Base-by-base conservation (phyloP, 37 sponge, comb jelly and placozoan genomes). In the Crambe crambe region DNA sequence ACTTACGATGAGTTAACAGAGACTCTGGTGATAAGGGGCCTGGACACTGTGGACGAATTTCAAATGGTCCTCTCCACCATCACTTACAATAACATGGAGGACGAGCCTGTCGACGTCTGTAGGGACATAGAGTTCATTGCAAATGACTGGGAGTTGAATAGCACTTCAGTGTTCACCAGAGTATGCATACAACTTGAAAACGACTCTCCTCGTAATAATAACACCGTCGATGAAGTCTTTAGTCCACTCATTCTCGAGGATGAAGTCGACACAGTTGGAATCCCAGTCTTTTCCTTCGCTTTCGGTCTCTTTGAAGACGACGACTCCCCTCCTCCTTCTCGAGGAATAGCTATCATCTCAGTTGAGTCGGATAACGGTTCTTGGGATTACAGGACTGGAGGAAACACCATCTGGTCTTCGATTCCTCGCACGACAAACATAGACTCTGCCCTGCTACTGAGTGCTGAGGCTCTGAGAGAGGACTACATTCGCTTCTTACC, bases 401-500 rank as follows among this genome's bases (percentile, higher is more conserved):
- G 51, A 1, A 34, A 57, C 18, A 32, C 37, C 35, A 37, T n/a
- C 2, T 92, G 87, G 87, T 20, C 5, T 3, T 18, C 36, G 0
- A 84, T 96, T 47, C 81, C 15, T 17, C 34, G 21, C 17, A 71
- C 86, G 31, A 71, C 73, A 2, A 51, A 25, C 36, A 58, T 82
- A 31, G 62, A 42, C 1, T 23, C 40, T 17, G 90, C 93, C 21
- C 60, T 92, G 20, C 77, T 92, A 0, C 83, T 96, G 2, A 40
- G 63, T 44, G 90, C 93, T 8, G 65, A 76, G 30, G 12, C 26
- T 38, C 17, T 40, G 56, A 6, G 21, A 43, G 68, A 64, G 35
- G 89, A 89, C 58, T 83, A 38, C 32, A 42, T 96, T 42, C 76
- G 93, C 2, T 96, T 96, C 80, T 83, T 96, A 0, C 96, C 96